Evolutionary conservation across 2,888 invertebrate genomes (phyloP), one percentile per base, ranked within the genome.

Genomic region (Lottia scabra): DNA sequence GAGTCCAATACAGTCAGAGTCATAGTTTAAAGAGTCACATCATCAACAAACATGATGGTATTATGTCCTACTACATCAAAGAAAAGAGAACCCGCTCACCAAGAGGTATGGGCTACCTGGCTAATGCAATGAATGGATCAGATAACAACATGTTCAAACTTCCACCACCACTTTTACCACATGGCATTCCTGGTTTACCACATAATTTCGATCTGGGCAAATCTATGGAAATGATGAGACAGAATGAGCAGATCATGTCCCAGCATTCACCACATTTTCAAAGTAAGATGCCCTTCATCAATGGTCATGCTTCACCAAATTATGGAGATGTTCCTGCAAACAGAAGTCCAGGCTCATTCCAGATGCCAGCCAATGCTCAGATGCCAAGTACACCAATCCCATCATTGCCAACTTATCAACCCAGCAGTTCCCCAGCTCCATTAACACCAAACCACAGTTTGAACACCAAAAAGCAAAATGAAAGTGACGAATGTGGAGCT

Each of bases 11-110:
- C 79, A 89, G 89, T 73, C 89, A 89, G 74, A 89, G 89, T 71
- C 88, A 88, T 77, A 87, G 88, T 72, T 84, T 89, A 38, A 89
- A 89, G 81, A 85, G 87, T 56, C 89, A 89, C 83, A 89, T 89
- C 78, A 86, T 88, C 76, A 87, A 87, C 79, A 88, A 89, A 71
- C 89, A 89, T 71, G 87, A 85, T 66, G 88, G 88, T 68, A 87
- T 88, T 80, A 89, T 88, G 88, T 85, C 86, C 62, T 88, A 86
- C 79, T 89, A 89, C 81, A 88, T 88, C 79, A 87, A 89, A 76
- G 89, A 88, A 80, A 88, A 88, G 73, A 81, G 86, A 19, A 84
- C 82, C 56, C 81, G 86, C 64, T 85, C 86, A 46, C 86, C 85
- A 0, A 75, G 86, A 23, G 85, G 86, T 48, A 78, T 86, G 73